These are phyloP conservation scores for Aegithalos caudatus DNA, from an alignment of 2,113 vertebrate genomes.

Conservation along the genomic window DNA sequence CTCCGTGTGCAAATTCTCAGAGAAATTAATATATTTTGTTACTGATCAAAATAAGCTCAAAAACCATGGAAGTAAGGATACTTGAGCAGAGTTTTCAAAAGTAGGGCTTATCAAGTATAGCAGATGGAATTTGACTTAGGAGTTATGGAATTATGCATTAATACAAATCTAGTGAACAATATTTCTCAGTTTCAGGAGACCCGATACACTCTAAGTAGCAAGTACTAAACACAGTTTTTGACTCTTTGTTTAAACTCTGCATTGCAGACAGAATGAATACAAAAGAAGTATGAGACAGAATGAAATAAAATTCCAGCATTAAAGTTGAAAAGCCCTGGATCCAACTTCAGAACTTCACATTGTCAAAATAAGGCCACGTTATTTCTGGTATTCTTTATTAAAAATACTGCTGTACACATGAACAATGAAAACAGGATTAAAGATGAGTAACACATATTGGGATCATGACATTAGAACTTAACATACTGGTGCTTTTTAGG, in stretches of 20 bases:
- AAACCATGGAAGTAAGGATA: neutral
- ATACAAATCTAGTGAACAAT: neutral
- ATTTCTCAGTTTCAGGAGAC: neutral
- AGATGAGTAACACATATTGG: constrained; percentile 77
- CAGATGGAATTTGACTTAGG: neutral
- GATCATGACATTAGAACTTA: constrained; percentile 77
- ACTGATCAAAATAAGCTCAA: neutral
- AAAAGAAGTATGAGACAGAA: neutral
- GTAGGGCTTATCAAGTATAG: neutral
- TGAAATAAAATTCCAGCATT: neutral
- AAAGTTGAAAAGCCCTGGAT: neutral
- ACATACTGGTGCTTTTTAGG: constrained; percentile 78
- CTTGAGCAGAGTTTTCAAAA: neutral
- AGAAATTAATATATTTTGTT: neutral
- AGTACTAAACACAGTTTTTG: neutral
- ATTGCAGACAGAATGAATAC: neutral
- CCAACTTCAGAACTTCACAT: neutral
- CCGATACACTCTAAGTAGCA: neutral
- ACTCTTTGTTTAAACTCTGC: neutral
- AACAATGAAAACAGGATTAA: constrained; percentile 85
- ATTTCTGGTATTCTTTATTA: constrained; percentile 99
- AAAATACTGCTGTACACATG: constrained; percentile 99
- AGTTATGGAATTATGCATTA: neutral
- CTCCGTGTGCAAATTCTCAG: neutral
- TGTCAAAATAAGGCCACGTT: constrained; percentile 24